Base-by-base conservation (phyloP, 2,113 vertebrate species). In the Oryzias woworae region DNA sequence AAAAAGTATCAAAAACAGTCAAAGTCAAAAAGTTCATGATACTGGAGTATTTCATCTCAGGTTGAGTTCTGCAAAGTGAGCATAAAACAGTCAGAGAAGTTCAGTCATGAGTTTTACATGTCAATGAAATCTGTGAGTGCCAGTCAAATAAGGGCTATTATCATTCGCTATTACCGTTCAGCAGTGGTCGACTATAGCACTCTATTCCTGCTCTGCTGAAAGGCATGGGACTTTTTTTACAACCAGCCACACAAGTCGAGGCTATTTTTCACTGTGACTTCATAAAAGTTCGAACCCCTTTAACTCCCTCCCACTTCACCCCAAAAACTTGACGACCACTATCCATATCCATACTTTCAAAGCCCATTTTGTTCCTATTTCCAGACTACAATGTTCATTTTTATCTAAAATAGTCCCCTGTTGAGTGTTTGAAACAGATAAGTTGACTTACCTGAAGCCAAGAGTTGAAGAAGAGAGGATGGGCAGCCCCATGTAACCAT, bases 171-270 rank as follows among this genome's bases (percentile, higher is more conserved):
- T 62, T 77, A 41, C 62, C 62, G 69, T 75, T 85, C 64, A 80
- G 48, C 46, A 48, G 53, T 8, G 63, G 46, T 53, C 71, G 75
- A 80, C 81, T 77, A 44, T 52, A 66, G 83, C 64, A 68, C 73
- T 81, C 73, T 66, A 58, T 80, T 77, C 75, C 59, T 56, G 51
- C 75, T 51, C 73, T 57, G 67, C 73, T 82, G 81, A 87, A 72
- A 65, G 69, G 67, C 61, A 63, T 8, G 24, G 70, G 48, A 78
- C 81, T 53, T 23, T 71, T 87, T 84, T 88, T 85, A 85, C 72
- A 80, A 71, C 62, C 53, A 80, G 77, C 83, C 83, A 86, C 81
- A 90, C 87, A 87, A 87, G 85, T 86, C 49, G 80, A 84, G 66
- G 73, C 82, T 72, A 66, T 84, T 85, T 79, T 82, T 88, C 82